Percentiles rank a stretch among this genome's conserved stretches.
Conservation (phyloP, 2,113 vertebrate species). For the Calyptomena viridis region DNA sequence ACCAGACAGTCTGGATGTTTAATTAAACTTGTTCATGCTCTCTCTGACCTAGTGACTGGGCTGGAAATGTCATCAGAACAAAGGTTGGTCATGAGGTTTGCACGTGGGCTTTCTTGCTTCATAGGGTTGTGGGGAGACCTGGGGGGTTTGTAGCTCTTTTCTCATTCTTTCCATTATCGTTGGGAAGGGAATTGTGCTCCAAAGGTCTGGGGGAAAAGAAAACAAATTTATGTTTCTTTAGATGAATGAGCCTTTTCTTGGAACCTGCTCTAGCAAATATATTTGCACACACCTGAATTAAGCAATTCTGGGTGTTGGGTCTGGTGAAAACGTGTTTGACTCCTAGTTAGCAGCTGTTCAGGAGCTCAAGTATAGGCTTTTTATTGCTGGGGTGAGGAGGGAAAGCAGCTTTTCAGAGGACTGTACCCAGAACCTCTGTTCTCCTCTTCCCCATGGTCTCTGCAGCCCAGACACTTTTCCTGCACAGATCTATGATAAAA, state of each 20-base stretch:
- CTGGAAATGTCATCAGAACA: slow-evolving; percentile 38
- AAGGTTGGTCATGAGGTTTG: not conserved
- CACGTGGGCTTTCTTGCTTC: not conserved
- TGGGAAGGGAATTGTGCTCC: not conserved
- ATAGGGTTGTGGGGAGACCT: not conserved
- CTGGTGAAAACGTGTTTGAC: not conserved
- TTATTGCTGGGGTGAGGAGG: not conserved
- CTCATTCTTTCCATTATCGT: not conserved
- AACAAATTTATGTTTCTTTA: not conserved
- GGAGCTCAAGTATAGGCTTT: not conserved
- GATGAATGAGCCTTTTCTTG: not conserved
- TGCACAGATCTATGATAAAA: not conserved
- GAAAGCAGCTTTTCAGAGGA: not conserved
- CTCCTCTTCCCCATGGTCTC: not conserved
- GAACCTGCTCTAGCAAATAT: not conserved
- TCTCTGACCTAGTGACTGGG: slow-evolving; percentile 17
- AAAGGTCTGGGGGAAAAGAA: not conserved
- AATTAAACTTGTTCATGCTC: not conserved
- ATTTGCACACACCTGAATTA: not conserved
- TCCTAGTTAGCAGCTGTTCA: not conserved
- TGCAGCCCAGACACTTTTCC: not conserved
- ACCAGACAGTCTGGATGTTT: slow-evolving; percentile 35
- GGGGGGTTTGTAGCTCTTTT: not conserved
- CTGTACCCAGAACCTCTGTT: not conserved
- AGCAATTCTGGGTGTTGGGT: not conserved